Conservation (phyloP, 2,888 invertebrate genomes). For the Amiota minor region DNA sequence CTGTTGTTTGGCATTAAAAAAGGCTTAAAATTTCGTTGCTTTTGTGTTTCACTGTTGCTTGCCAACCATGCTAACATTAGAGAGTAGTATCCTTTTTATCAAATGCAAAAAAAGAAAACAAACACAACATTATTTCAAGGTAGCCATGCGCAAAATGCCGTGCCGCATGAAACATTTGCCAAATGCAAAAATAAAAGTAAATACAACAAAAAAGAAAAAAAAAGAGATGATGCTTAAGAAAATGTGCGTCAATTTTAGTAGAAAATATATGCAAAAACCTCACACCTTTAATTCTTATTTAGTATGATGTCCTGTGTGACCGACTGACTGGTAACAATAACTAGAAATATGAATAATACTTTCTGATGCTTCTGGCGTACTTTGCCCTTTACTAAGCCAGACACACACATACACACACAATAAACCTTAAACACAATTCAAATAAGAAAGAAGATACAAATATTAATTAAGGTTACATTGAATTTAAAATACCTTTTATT, state of each 20-base stretch:
- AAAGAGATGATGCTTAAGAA: slow-evolving; percentile 2
- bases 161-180: neutral
- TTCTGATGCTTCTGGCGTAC: neutral
- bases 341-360: too few species aligned
- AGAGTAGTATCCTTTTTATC: too few species aligned
- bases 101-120: neutral
- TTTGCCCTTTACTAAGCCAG: neutral
- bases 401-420: neutral
- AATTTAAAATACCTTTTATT: too few species aligned
- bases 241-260: slow-evolving; percentile 17
- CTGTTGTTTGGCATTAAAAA: neutral
- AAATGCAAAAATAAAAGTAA: slow-evolving; percentile 1
- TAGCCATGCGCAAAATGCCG: neutral
- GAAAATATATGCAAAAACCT: neutral
- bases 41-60: neutral
- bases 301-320: too few species aligned
- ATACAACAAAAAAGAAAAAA: neutral
- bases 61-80: neutral
- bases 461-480: too few species aligned
- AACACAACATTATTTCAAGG: neutral
- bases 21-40: neutral
- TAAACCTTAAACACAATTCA: neutral
- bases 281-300: too few species aligned
- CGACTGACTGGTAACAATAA: too few species aligned
- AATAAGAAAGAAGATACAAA: too few species aligned